A percentile compares a stretch with the other conserved stretches of the same genome.
These are phyloP conservation scores for Smutsia temminckii DNA, from an alignment of 2,797 vertebrate species.

Conservation along the genomic window DNA sequence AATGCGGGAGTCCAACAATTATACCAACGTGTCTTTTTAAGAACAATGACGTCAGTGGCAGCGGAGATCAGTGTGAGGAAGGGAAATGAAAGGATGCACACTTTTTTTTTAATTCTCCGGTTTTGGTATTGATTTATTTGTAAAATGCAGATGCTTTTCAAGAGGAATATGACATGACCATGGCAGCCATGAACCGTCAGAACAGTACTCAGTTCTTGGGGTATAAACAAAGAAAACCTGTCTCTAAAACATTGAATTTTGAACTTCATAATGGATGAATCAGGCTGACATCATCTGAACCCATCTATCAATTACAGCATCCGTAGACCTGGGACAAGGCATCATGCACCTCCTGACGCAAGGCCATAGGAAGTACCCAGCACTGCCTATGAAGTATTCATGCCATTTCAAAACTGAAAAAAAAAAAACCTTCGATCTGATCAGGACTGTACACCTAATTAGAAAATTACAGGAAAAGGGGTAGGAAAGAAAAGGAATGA, in stretches of 20 bases:
- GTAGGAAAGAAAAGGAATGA: not conserved
- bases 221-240: not conserved
- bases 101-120: not conserved
- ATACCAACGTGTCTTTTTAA: not conserved
- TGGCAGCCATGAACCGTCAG: not conserved
- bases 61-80: not conserved
- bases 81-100: not conserved
- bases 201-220: not conserved
- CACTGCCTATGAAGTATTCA: not conserved
- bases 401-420: not conserved
- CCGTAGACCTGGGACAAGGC: not conserved
- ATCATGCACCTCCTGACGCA: not conserved
- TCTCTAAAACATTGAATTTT: not conserved
- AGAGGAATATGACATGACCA: not conserved
- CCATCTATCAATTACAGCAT: not conserved
- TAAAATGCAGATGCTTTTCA: not conserved
- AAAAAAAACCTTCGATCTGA: not conserved
- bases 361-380: not conserved
- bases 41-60: not conserved
- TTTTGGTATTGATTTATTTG: not conserved
- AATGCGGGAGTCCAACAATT: not conserved
- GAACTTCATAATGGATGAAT: slow-evolving; percentile 2
- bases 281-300: slow-evolving; percentile 16
- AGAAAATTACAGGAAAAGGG: not conserved
- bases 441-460: not conserved